Conservation (phyloP, 2,113 vertebrate genomes). For the Amia ocellicauda region DNA sequence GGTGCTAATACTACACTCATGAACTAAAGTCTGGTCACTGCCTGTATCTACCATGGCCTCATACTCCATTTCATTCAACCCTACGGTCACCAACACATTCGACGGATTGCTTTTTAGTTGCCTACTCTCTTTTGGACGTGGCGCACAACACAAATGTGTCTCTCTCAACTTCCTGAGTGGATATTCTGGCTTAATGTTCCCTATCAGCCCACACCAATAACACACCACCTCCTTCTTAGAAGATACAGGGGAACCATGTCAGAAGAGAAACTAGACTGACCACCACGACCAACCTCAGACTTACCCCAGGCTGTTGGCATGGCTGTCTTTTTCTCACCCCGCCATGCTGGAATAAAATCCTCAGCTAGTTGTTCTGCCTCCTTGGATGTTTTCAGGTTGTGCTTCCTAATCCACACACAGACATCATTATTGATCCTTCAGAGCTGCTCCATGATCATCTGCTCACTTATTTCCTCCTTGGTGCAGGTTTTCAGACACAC, state of each 20-base stretch:
- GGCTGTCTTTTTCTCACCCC: neutral
- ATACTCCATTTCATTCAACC: too few relatives aligned
- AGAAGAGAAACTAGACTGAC: neutral
- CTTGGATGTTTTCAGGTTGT: neutral
- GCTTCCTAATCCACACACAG: neutral
- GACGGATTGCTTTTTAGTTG: too few relatives aligned
- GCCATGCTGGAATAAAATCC: neutral
- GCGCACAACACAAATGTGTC: too few relatives aligned
- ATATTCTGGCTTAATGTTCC: constrained; percentile 1
- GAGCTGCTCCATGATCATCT: constrained; percentile 3
- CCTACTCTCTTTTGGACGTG: too few relatives aligned
- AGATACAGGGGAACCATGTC: neutral
- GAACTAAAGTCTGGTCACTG: too few relatives aligned
- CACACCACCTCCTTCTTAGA: neutral
- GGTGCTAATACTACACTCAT: too few relatives aligned
- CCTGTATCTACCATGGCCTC: too few relatives aligned
- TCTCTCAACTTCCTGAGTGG: too few relatives aligned
- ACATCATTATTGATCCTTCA: neutral
- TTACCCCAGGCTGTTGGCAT: neutral
- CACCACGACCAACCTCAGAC: neutral
- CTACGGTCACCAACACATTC: too few relatives aligned
- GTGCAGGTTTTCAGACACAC: too few relatives aligned
- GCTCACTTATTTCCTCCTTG: neutral
- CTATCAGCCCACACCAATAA: neutral
- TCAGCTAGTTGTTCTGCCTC: neutral